Base-by-base conservation (phyloP, 2,113 vertebrate species). In the Himantopus leucocephalus region DNA sequence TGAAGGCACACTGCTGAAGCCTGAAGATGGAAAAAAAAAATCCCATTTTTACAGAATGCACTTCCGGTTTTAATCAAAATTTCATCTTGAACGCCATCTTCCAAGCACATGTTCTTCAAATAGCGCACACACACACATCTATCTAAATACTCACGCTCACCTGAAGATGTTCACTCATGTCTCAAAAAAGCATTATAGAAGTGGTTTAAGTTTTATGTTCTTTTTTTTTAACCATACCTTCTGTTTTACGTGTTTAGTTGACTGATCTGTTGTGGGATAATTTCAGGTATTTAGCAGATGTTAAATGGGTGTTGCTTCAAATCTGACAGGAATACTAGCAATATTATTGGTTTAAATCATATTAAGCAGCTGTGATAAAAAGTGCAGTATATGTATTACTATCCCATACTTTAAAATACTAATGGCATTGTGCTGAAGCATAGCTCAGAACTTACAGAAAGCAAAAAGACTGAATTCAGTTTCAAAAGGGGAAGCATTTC, bases 201-300 rank as follows among this genome's bases (percentile, higher is more conserved):
- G n/a, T 84, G 39, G 48, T 80, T 80, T 70, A 71, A 52, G 10
- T 80, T 90, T n/a, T 35, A 30, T 16, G 5, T 47, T 62, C 8
- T 43, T 91, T 79, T 43, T 95, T 95, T 96, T 76, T 67, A 92
- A 90, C 59, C 71, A 88, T 26, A 73, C 11, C 27, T 73, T 93
- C 68, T 81, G 13, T 75, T 76, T 94, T 87, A 86, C 29, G 19
- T 80, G 43, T 45, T 83, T 97, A 82, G 88, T 71, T 96, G 58
- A 87, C 23, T 52, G 39, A 75, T 88, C 70, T 41, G 45, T 92
- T 92, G 53, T 90, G 67, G 84, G 64, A 92, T 90, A 87, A 19
- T 14, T 96, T 90, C 88, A 96, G 72, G 91, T 97, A 89, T 92
- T 97, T 94, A 96, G 90, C 92, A 97, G 88, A 96, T 87, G 78